Evolutionary conservation across 1,140 invertebrate species (phyloP).

Genomic region (Harlomillsia oculata): DNA sequence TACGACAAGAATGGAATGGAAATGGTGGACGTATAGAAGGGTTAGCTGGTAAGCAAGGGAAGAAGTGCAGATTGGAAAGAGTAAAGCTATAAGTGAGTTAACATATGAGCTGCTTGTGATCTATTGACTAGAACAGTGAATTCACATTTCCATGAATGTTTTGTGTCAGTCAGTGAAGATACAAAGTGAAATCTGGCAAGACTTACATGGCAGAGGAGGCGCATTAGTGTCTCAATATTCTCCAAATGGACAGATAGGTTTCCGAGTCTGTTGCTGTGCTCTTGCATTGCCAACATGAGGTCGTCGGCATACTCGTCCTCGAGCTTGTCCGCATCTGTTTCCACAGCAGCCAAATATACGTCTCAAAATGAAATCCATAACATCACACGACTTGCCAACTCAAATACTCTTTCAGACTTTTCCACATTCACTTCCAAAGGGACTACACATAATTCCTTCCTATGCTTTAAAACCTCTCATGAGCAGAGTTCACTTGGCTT

Average conservation of each 20-base stretch:
- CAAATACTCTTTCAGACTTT: neutral
- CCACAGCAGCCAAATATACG: constrained; percentile 5
- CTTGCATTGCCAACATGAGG: constrained; percentile 23
- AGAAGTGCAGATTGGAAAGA: too few species aligned
- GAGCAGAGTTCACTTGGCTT: too few species aligned
- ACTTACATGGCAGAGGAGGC: constrained; percentile 35
- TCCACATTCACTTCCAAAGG: neutral
- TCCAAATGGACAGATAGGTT: constrained; percentile 30
- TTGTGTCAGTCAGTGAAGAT: too few species aligned
- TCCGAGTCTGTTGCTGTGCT: constrained; percentile 20
- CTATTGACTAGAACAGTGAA: neutral
- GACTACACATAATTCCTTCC: neutral
- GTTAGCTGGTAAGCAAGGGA: too few species aligned
- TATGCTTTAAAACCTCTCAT: too few species aligned
- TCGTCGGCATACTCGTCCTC: constrained; percentile 29
- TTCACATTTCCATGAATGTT: neutral
- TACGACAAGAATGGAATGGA: too few species aligned
- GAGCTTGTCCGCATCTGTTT: constrained; percentile 14
- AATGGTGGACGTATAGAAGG: too few species aligned
- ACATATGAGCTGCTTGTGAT: neutral
- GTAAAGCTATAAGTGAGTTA: neutral
- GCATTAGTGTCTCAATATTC: constrained; percentile 34
- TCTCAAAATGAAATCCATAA: constrained; percentile 4
- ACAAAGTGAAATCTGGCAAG: constrained; percentile 3
- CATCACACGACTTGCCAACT: neutral